phyloP scores from a whole-genome alignment of 2,888 invertebrate species.

The Metopia argyrocephala region DNA sequence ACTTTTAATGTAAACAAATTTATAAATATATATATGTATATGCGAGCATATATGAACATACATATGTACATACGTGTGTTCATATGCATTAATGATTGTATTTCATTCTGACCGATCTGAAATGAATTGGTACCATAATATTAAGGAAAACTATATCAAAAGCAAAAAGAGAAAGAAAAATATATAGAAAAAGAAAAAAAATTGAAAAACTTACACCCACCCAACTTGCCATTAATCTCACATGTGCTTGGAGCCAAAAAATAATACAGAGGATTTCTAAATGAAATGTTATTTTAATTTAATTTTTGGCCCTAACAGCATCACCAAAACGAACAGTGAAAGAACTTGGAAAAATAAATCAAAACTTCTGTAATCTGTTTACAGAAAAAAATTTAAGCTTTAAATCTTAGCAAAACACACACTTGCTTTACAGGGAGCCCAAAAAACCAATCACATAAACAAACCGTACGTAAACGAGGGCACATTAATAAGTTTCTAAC shows the following conservation, averaged over 20 bases:
- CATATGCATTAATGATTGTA: not conserved
- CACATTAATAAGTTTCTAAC: too few species aligned
- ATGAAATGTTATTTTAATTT: conserved; percentile 13
- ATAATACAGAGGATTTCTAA: conserved; percentile 8
- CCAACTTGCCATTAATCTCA: conserved; percentile 36
- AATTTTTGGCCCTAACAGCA: conserved; percentile 1
- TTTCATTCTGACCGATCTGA: conserved; percentile 43
- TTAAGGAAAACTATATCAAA: not conserved
- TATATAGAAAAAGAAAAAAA: conserved; percentile 4
- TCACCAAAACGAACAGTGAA: too few species aligned
- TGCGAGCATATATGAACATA: conserved; percentile 6
- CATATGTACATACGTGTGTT: not conserved
- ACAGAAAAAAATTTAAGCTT: conserved; percentile 10
- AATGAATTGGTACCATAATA: not conserved
- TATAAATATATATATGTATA: not conserved
- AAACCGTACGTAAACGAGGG: too few species aligned
- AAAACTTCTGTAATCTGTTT: too few species aligned
- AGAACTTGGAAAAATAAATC: too few species aligned
- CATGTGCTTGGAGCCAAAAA: conserved; percentile 45
- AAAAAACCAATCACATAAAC: too few species aligned
- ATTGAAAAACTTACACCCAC: conserved; percentile 51
- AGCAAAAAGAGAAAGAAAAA: conserved; percentile 19
- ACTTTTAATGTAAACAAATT: conserved; percentile 55
- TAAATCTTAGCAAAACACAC: conserved; percentile 5
- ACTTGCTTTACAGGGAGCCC: not conserved